A percentile compares a stretch with the other conserved stretches of the same genome.
phyloP scores from a whole-genome alignment of 2,797 vertebrate species.

The Enteromius afrohamiltoni region DNA sequence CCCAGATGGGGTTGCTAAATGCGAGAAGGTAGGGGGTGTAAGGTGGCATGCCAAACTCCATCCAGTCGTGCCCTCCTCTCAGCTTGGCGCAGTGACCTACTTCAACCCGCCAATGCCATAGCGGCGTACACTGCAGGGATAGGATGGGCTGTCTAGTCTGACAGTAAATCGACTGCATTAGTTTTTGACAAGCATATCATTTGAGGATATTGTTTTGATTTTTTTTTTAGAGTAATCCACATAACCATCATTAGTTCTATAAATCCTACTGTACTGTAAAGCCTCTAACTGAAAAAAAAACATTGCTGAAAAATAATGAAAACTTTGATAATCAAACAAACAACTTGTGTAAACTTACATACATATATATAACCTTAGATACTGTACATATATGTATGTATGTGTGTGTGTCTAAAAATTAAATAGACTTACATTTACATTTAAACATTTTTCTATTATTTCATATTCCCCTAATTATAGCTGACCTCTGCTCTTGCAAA shows the following conservation, averaged over 20 bases:
- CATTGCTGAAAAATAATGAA: too few species aligned
- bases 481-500: slow-evolving; percentile 18
- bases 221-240: background rate
- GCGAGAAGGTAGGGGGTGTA: slow-evolving; percentile 68
- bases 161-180: slow-evolving; percentile 56
- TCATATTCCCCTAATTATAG: background rate
- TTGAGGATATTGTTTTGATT: slow-evolving; percentile 2
- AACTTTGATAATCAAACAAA: background rate
- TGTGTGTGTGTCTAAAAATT: background rate
- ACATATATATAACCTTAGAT: too few species aligned
- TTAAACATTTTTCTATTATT: background rate
- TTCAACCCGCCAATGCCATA: slow-evolving; percentile 66
- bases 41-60: slow-evolving; percentile 74
- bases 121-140: slow-evolving; percentile 46
- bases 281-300: background rate
- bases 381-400: too few species aligned
- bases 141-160: slow-evolving; percentile 60
- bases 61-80: slow-evolving; percentile 75
- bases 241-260: background rate
- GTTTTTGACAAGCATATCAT: slow-evolving; percentile 12
- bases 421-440: background rate
- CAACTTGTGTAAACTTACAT: background rate
- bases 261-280: background rate
- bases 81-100: slow-evolving; percentile 73
- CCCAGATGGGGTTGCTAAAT: slow-evolving; percentile 61